These are phyloP conservation scores for Bursaphelenchus okinawaensis DNA, from an alignment of 2,888 invertebrate genomes.

Conservation along the genomic window DNA sequence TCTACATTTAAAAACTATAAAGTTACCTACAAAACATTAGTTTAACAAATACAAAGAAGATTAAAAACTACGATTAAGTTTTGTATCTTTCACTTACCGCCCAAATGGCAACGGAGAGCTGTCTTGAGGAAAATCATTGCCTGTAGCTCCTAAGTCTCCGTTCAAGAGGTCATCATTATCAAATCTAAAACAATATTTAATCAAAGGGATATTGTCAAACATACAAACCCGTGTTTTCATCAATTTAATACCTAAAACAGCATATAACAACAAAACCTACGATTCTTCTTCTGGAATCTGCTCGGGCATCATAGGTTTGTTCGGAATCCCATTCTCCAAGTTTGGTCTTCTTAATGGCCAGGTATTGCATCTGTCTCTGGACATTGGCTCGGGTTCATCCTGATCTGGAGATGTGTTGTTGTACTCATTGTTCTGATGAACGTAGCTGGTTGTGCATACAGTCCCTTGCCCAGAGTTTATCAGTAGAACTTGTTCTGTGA, in stretches of 20 bases:
- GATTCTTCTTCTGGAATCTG: constrained; percentile 49
- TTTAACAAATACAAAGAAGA: neutral
- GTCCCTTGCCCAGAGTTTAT: neutral
- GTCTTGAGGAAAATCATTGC: neutral
- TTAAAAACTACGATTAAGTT: neutral
- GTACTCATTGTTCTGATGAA: neutral
- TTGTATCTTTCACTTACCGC: too few species aligned
- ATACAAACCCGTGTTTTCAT: too few species aligned
- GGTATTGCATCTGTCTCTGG: constrained; percentile 78
- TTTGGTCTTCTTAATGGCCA: constrained; percentile 74
- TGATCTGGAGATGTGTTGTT: neutral
- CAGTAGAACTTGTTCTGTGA: neutral
- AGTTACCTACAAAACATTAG: neutral
- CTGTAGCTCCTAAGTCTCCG: neutral
- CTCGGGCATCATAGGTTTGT: constrained; percentile 47
- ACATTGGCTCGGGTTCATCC: constrained; percentile 41
- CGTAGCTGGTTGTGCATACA: neutral
- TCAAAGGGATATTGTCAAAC: too few species aligned
- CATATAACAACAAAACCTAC: neutral
- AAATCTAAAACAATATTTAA: neutral
- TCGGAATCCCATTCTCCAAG: constrained; percentile 29
- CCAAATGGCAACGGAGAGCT: neutral
- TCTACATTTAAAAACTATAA: too few species aligned
- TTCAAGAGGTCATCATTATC: neutral
- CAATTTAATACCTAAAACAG: neutral